Conservation (phyloP, 2,888 invertebrate species). For the Siphlonurus alternatus region DNA sequence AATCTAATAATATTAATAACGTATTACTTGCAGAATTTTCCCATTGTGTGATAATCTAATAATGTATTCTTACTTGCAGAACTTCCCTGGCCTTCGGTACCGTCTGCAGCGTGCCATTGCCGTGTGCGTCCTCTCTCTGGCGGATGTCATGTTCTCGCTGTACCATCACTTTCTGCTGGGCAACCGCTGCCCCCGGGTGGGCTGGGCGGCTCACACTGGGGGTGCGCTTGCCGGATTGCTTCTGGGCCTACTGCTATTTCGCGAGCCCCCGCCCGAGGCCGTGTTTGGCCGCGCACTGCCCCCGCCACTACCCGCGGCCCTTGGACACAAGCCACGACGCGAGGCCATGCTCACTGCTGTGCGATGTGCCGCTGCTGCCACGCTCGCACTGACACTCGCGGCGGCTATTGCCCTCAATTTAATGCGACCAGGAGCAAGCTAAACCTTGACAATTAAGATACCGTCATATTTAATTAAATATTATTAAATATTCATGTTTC, state of each 20-base stretch:
- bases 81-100: slow-evolving; percentile 26
- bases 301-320: background rate
- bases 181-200: slow-evolving; percentile 32
- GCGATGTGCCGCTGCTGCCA: slow-evolving; percentile 7
- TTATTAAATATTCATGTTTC: too few relatives aligned
- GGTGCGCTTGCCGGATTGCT: slow-evolving; percentile 50
- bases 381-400: slow-evolving; percentile 8
- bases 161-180: slow-evolving; percentile 28
- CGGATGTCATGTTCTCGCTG: slow-evolving; percentile 42
- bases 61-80: too few relatives aligned
- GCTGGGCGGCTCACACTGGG: slow-evolving; percentile 52
- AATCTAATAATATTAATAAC: too few relatives aligned
- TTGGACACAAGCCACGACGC: background rate
- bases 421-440: slow-evolving; percentile 4
- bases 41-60: too few relatives aligned
- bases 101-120: slow-evolving; percentile 28
- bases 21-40: too few relatives aligned
- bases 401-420: slow-evolving; percentile 10
- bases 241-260: slow-evolving; percentile 40
- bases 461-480: too few relatives aligned
- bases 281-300: background rate
- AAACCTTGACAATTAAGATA: too few relatives aligned
- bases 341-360: background rate
- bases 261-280: slow-evolving; percentile 20
- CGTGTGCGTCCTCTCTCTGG: slow-evolving; percentile 42